A percentile compares a stretch with the other conserved stretches of the same genome.
Conservation (phyloP, 2,888 invertebrate genomes). For the Cephus rjabovi region DNA sequence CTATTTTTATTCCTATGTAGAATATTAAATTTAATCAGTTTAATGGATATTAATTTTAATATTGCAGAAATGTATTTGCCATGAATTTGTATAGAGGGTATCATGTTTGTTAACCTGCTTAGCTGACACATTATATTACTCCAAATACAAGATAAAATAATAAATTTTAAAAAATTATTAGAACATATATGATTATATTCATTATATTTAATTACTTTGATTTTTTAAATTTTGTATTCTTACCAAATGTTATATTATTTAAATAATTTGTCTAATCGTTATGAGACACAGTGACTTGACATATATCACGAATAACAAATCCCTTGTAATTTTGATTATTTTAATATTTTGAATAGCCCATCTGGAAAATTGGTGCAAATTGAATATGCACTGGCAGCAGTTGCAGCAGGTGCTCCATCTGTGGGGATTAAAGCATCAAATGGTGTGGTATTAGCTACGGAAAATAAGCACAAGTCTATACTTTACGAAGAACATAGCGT, state of each 20-base stretch:
- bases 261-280: conserved; percentile 26
- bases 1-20: conserved; percentile 7
- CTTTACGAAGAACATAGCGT: conserved; percentile 97
- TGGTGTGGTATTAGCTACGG: conserved; percentile 98
- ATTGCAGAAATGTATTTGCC: background rate
- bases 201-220: background rate
- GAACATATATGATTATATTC: background rate
- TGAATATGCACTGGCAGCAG: conserved; percentile 99
- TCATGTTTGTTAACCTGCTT: background rate
- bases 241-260: background rate
- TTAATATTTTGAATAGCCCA: conserved; percentile 77
- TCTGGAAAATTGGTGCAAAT: conserved; percentile 99
- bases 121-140: background rate
- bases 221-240: background rate
- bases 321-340: conserved; percentile 33
- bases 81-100: background rate
- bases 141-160: background rate
- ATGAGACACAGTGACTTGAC: conserved; percentile 58
- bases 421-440: conserved; percentile 99
- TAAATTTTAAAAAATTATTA: background rate
- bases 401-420: conserved; percentile 97
- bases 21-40: background rate
- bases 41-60: background rate
- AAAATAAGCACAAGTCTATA: conserved; percentile 98
- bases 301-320: conserved; percentile 18